Percentiles rank a stretch among this genome's conserved stretches.
Evolutionary conservation across 1,140 invertebrate species (phyloP).

Genomic region (Tetragonula clypearis): DNA sequence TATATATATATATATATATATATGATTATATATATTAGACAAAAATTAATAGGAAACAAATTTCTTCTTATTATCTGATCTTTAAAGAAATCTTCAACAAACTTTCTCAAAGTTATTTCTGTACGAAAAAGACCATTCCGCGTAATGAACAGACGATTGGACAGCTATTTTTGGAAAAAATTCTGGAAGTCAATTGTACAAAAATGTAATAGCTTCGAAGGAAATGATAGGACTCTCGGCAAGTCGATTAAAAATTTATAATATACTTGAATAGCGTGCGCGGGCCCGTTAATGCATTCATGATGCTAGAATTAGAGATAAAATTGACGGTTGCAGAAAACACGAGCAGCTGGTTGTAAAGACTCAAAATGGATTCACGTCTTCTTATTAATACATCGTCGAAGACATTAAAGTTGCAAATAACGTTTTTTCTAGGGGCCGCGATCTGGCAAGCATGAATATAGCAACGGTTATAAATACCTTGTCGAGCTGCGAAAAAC

Average conservation of each 20-base stretch:
- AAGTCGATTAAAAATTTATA: neutral
- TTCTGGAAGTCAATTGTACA: neutral
- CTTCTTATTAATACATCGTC: conserved; percentile 2
- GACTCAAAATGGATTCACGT: neutral
- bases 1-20: too few relatives aligned
- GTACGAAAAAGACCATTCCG: neutral
- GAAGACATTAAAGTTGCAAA: conserved; percentile 15
- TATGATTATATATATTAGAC: too few relatives aligned
- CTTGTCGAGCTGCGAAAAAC: conserved; percentile 21
- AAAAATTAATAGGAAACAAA: too few relatives aligned
- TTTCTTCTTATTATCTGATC: neutral
- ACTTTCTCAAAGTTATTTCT: neutral
- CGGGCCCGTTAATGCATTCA: neutral
- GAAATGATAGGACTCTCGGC: neutral
- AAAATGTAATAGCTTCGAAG: neutral
- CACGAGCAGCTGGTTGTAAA: neutral
- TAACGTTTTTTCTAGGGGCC: conserved; percentile 6
- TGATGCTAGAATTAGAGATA: neutral
- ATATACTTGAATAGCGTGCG: too few relatives aligned
- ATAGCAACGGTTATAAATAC: conserved; percentile 34
- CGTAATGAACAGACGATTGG: neutral
- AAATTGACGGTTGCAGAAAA: conserved; percentile 8
- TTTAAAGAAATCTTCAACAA: neutral
- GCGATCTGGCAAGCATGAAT: neutral
- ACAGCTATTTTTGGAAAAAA: neutral